Base-by-base conservation (phyloP, 2,888 invertebrate species). In the Patella pellucida region DNA sequence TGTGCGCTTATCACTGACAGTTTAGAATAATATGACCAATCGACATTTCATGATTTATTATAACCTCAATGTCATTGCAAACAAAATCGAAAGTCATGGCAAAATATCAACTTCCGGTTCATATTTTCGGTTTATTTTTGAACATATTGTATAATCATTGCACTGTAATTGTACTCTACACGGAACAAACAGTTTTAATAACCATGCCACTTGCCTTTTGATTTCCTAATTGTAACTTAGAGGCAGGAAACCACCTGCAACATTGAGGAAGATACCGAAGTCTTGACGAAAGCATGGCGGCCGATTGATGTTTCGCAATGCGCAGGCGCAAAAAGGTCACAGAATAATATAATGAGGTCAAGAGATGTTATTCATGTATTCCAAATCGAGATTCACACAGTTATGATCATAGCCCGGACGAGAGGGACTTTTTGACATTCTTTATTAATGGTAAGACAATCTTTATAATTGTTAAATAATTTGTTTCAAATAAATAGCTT, bases 251-350 rank as follows among this genome's bases (percentile, higher is more conserved):
- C 75, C 82, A 82, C 76, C 85, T 82, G 74, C 81, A 78, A 74
- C 83, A 78, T 71, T 84, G 85, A 78, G 85, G 84, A 72, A 87
- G 70, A 78, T 80, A 79, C 80, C 84, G 82, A 75, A 79, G 50
- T 69, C 76, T 76, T 56, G 80, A 79, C 74, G 78, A 78, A 73
- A 81, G 79, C 82, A 82, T 82, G 79, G 82, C 82, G 77, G 81
- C 71, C 79, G 70, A 73, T 70, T 75, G 75, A 76, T 68, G 15
- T 73, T 31, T 51, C 68, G 68, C 73, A 74, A 68, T 70, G 69
- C 80, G 80, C 79, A 78, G 75, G 82, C 82, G 80, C 81, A 77
- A 2, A n/a, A 16, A 31, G 62, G 56, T 73, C 23, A 27, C 23
- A n/a, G n/a, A 19, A 62, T 73, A 19, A 62, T 73, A 5, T n/a